A percentile compares a stretch with the other conserved stretches of the same genome.
phyloP scores from a whole-genome alignment of 2,888 invertebrate species.

The Frankliniella fusca region DNA sequence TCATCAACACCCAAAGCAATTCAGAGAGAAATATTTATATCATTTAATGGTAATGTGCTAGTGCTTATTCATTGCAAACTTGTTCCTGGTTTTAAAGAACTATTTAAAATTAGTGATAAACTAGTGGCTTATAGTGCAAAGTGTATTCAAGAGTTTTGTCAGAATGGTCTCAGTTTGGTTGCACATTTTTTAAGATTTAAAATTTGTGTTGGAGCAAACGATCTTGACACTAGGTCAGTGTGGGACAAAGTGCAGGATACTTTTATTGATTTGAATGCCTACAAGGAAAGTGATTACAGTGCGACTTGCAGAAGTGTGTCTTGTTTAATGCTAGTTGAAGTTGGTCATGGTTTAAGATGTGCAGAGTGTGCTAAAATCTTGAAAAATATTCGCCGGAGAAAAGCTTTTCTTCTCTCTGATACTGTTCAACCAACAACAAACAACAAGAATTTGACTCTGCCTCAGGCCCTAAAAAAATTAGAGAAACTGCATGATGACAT shows the following conservation, averaged over 20 bases:
- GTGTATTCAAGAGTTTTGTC: not conserved
- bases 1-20: not conserved
- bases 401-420: not conserved
- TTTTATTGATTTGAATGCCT: not conserved
- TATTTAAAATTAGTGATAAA: not conserved
- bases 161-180: not conserved
- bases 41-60: not conserved
- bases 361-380: not conserved
- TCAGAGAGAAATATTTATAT: not conserved
- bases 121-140: not conserved
- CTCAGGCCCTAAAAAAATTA: not conserved
- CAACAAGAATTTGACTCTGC: not conserved
- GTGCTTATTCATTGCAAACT: not conserved
- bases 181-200: not conserved
- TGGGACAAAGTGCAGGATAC: not conserved
- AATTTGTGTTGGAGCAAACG: not conserved
- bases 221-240: not conserved
- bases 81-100: not conserved
- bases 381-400: not conserved
- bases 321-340: not conserved
- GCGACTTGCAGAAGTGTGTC: not conserved
- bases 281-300: not conserved
- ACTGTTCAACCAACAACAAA: not conserved
- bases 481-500: not conserved
- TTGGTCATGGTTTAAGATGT: not conserved